Evolutionary conservation across 2,888 invertebrate genomes (phyloP).

Genomic region (Drosophila infuscata): DNA sequence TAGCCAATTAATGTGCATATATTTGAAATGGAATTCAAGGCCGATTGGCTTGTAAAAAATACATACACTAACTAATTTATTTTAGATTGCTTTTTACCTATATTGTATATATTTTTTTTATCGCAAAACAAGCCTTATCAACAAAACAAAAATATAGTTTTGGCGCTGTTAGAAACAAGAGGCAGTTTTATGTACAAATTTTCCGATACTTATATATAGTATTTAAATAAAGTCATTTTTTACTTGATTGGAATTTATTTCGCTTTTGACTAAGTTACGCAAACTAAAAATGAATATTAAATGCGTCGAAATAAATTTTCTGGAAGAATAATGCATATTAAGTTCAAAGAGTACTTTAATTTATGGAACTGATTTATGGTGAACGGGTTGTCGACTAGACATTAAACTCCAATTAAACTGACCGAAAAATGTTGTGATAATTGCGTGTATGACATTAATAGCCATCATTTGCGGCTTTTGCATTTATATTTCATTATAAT

Average conservation of each 20-base stretch:
- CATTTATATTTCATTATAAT: conserved; percentile 71
- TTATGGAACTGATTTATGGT: conserved; percentile 28
- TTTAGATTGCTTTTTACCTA: neutral
- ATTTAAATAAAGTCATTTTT: no score
- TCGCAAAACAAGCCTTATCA: neutral
- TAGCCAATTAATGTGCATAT: neutral
- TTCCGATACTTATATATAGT: neutral
- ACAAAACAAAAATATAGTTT: neutral
- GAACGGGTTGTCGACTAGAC: conserved; percentile 49
- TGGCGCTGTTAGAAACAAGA: no score
- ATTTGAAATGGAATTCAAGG: neutral
- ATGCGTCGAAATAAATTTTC: neutral
- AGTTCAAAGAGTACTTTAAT: conserved; percentile 1
- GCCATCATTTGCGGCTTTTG: conserved; percentile 63
- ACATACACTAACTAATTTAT: neutral
- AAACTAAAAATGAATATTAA: neutral
- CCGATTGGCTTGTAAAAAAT: neutral
- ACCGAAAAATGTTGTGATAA: conserved; percentile 72
- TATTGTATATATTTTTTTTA: neutral
- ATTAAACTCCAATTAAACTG: conserved; percentile 64
- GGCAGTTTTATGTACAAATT: neutral
- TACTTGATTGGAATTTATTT: neutral
- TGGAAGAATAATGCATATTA: neutral
- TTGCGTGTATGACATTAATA: conserved; percentile 70
- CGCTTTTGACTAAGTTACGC: neutral